Evolutionary conservation across 2,888 invertebrate species (phyloP).

Genomic region (Aphrophora alni): DNA sequence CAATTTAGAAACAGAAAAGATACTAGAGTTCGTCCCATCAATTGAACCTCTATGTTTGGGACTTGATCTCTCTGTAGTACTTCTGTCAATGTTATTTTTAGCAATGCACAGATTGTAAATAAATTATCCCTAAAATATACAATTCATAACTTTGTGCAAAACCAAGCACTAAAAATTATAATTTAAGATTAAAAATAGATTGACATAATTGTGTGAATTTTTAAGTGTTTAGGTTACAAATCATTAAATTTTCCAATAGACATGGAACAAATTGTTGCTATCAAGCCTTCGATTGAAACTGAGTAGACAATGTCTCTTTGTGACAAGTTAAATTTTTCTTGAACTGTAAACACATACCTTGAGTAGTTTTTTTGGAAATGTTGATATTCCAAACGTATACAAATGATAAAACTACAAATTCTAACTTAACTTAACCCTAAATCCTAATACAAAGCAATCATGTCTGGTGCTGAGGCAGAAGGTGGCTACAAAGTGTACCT

Average conservation of each 20-base stretch:
- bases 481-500: too few relatives aligned
- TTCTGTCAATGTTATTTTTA: conserved; percentile 66
- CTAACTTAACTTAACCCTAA: too few relatives aligned
- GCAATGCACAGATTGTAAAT: conserved; percentile 64
- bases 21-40: too few relatives aligned
- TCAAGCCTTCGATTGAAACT: conserved; percentile 67
- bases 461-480: too few relatives aligned
- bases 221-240: conserved; percentile 55
- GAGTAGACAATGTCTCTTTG: conserved; percentile 67
- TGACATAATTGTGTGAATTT: conserved; percentile 53
- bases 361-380: too few relatives aligned
- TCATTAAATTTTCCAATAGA: conserved; percentile 58
- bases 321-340: conserved; percentile 62
- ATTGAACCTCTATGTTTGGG: too few relatives aligned
- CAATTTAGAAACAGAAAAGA: conserved; percentile 67
- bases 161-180: conserved; percentile 61
- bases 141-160: conserved; percentile 60
- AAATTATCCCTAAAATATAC: conserved; percentile 63
- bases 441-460: too few relatives aligned
- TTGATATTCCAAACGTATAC: too few relatives aligned
- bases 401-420: too few relatives aligned
- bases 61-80: conserved; percentile 63
- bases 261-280: neutral
- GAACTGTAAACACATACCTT: conserved; percentile 64
- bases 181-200: conserved; percentile 61